Evolutionary conservation across 2,797 vertebrate genomes (phyloP), one percentile per base, ranked within the genome.

Genomic region (Coreius guichenoti): DNA sequence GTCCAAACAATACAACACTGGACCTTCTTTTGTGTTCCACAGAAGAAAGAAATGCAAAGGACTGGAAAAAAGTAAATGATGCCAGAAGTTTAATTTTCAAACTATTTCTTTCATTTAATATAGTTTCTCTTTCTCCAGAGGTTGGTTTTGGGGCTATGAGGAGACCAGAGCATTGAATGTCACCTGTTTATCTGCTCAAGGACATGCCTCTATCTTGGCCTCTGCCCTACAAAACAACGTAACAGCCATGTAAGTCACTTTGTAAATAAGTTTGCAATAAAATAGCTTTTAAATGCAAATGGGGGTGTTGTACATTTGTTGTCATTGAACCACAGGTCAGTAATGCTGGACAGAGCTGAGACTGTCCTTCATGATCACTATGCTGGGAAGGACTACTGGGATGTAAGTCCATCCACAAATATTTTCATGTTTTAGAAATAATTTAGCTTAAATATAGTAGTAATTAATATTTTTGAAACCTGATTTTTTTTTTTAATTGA

Each of bases 141-240:
- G 98, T 82, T 99, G 98, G 98, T 99, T 99, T 89, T 99, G 98
- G 98, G 98, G 98, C 81, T 98, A 96, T 0, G 96, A 98, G 85
- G 97, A 99, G 90, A 99, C 98, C 0, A 94, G 98, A 68, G 97
- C 96, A 61, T 90, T 97, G 47, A 96, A 96, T 0, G 93, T 97
- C 5, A 96, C 94, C 26, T 99, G 98, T 63, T 86, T 99, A 87
- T 99, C 98, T 9, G 96, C 97, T 33, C 98, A 99, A 91, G 98
- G 98, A n/a, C 98, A 98, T 1, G 98, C 97, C 5, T 99, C 98
- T 51, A 90, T 99, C 69, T 89, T 99, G 29, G 96, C 97, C 0
- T 96, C 97, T 0, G 84, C 97, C 84, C 96, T 99, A 83, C 89
- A 96, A 91, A 94, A 92, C 86, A 99, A 98, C 92, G 95, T 96